Base-by-base conservation (phyloP, 2,888 invertebrate genomes). In the Acrocera orbiculus region DNA sequence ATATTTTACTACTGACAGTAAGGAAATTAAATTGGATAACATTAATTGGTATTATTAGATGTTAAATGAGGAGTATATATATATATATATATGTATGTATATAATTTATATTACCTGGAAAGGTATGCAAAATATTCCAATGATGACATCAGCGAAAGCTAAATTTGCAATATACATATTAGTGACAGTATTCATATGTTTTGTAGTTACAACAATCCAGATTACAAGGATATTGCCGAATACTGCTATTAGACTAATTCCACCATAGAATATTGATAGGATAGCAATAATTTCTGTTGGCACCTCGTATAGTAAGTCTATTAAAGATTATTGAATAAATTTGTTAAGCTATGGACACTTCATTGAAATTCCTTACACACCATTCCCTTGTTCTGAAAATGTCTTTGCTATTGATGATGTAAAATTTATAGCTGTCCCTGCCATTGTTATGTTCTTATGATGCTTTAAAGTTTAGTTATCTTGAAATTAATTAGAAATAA, bases 151-250 rank as follows among this genome's bases (percentile, higher is more conserved):
- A 15, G 85, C 83, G 42, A 81, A 62, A 3, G 86, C 85, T 53
- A 87, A 63, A 61, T 86, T 86, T 11, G 81, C 78, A 46, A 86
- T 83, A 58, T 81, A 85, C 58, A 78, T 77, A 57, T 85, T 85
- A 27, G 85, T 86, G 44, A 77, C 80, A 40, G 77, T 82, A 47
- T 80, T 73, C 82, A 83, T 82, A 41, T 76, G 67, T 20, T 72
- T 62, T 35, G 76, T 79, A 10, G 79, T 79, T 23, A 74, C 71
- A 16, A 86, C 79, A 35, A 85, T 76, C 74, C 81, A 77, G 58
- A 87, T 80, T 13, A 87, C 85, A n/a, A 83, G 66, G 16, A 73
- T 69, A 56, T 87, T 87, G 2, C 86, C 86, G 6, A 79, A 68
- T 24, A 87, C 76, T 0, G 85, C 80, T 44, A 82, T 57, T 16